These are phyloP conservation scores for Falco punctatus DNA, from an alignment of 2,113 vertebrate species.

Conservation along the genomic window DNA sequence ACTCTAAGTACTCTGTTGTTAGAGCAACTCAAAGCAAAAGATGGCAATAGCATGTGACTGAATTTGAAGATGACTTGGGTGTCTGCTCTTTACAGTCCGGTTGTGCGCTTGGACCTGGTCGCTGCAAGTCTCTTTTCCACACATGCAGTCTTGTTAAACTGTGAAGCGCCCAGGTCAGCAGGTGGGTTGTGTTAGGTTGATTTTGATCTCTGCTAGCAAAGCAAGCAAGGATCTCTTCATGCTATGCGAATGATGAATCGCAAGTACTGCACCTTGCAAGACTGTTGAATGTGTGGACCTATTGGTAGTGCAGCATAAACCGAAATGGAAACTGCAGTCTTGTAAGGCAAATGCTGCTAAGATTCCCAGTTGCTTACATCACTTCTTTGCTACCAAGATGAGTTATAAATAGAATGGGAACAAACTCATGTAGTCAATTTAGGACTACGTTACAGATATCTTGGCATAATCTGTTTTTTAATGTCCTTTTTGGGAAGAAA, in stretches of 20 bases:
- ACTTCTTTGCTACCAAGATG: conserved; percentile 1
- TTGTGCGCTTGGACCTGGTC: background rate
- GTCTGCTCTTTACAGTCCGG: background rate
- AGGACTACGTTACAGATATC: fast-evolving
- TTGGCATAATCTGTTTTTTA: background rate
- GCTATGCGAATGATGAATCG: background rate
- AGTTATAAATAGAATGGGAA: background rate
- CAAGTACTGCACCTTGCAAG: background rate
- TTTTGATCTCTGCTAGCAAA: background rate
- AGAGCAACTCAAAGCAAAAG: background rate
- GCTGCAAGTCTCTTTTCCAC: background rate
- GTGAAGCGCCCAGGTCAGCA: background rate
- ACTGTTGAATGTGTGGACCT: background rate
- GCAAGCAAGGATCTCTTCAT: background rate
- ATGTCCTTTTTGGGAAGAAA: background rate
- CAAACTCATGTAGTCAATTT: background rate
- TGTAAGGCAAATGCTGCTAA: background rate
- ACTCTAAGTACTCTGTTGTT: background rate
- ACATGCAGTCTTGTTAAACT: too few relatives aligned
- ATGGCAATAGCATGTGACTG: background rate
- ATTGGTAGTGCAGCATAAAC: background rate
- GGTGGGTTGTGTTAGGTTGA: background rate
- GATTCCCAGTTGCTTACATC: background rate
- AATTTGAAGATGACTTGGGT: background rate
- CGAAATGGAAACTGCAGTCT: background rate